phyloP scores from a whole-genome alignment of 2,888 invertebrate species.

The Oxytorus armatus region DNA sequence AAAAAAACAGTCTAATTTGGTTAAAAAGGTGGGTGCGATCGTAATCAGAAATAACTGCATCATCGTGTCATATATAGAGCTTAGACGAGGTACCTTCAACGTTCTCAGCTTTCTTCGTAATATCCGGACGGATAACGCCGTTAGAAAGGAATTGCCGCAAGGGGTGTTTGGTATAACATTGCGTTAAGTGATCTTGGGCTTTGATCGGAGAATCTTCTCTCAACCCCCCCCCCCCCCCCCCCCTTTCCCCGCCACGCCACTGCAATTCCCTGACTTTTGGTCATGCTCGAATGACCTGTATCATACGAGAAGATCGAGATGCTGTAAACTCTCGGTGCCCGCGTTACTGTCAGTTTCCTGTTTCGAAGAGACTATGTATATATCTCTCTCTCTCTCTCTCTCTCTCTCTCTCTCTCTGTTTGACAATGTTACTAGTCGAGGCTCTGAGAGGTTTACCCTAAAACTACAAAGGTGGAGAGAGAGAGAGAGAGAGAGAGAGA shows the following conservation, averaged over 20 bases:
- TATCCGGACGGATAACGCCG: slow-evolving; percentile 55
- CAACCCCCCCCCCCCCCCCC: too few species aligned
- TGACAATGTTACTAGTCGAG: neutral
- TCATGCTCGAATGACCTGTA: slow-evolving; percentile 28
- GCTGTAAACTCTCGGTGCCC: slow-evolving; percentile 45
- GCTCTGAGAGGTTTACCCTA: neutral
- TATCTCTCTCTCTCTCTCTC: slow-evolving; percentile 1
- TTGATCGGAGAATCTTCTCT: slow-evolving; percentile 50
- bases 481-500: neutral
- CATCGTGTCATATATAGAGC: neutral
- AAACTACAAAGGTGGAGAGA: neutral
- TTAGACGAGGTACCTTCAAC: slow-evolving; percentile 19
- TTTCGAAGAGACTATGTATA: slow-evolving; percentile 24
- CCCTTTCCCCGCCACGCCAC: slow-evolving; percentile 9
- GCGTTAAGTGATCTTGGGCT: slow-evolving; percentile 52
- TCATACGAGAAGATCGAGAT: slow-evolving; percentile 49
- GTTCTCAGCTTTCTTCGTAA: slow-evolving; percentile 44
- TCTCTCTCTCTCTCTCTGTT: neutral
- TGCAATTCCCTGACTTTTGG: neutral
- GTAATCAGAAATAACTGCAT: neutral
- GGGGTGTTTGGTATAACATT: slow-evolving; percentile 29
- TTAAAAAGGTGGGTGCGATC: neutral
- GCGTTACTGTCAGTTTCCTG: slow-evolving; percentile 17
- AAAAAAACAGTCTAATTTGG: neutral
- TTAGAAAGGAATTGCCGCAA: slow-evolving; percentile 55